These are phyloP conservation scores for Prorops nasuta DNA, from an alignment of 1,140 invertebrate genomes.

Conservation along the genomic window DNA sequence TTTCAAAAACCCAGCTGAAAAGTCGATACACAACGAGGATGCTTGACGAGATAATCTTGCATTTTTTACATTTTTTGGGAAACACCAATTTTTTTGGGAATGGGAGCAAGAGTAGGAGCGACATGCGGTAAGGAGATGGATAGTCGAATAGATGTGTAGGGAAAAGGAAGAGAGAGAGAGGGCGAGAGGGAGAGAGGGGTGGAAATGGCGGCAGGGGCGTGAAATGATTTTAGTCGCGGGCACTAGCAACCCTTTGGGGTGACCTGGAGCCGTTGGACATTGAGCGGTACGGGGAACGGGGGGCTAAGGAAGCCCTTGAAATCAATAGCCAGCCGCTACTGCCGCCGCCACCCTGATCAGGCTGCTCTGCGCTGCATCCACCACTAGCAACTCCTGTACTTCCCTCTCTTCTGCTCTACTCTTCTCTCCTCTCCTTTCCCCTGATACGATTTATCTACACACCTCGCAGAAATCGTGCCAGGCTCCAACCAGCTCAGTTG, in stretches of 20 bases:
- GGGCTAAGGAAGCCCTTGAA: slow-evolving; percentile 55
- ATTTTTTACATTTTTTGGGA: no score
- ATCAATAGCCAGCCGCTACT: slow-evolving; percentile 55
- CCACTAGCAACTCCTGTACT: slow-evolving; percentile 1
- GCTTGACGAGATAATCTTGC: no score
- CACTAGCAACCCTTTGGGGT: slow-evolving; percentile 30
- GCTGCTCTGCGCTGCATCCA: slow-evolving; percentile 27
- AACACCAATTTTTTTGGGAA: no score
- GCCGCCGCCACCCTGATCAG: slow-evolving; percentile 39
- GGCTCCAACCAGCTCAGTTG: no score
- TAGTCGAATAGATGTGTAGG: no score
- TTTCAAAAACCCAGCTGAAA: no score
- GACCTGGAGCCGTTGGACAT: slow-evolving; percentile 44
- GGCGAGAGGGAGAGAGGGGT: no score
- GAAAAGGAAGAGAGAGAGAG: no score
- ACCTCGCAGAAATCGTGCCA: slow-evolving; percentile 12
- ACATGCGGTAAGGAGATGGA: no score
- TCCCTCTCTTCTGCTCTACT: neutral
- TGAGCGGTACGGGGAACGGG: slow-evolving; percentile 33
- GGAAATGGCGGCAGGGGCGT: no score
- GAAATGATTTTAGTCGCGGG: slow-evolving; percentile 34
- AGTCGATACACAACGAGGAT: no score
- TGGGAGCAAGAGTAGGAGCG: no score
- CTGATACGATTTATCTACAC: slow-evolving; percentile 28
- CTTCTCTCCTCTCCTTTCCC: slow-evolving; percentile 7